phyloP scores from a whole-genome alignment of 2,113 vertebrate species.

The Oceanites oceanicus region DNA sequence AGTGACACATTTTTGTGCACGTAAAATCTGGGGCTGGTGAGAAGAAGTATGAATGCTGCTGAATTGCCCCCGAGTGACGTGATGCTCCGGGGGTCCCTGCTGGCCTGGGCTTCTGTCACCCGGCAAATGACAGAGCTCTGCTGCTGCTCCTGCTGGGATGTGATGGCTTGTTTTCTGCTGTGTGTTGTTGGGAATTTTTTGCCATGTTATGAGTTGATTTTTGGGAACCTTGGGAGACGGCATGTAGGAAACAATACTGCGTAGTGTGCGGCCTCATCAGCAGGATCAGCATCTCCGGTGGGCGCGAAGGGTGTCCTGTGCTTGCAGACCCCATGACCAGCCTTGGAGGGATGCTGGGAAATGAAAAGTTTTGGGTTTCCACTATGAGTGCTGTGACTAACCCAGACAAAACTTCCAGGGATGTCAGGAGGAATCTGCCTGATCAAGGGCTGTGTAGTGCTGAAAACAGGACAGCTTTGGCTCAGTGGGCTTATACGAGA shows the following conservation, averaged over 20 bases:
- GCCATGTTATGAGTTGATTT: background rate
- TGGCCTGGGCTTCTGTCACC: background rate
- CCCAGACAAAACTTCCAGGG: background rate
- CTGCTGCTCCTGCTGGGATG: background rate
- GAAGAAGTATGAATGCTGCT: background rate
- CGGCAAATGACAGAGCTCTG: background rate
- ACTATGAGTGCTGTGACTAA: background rate
- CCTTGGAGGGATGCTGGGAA: background rate
- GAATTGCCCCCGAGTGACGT: fast-evolving
- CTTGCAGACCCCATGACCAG: background rate
- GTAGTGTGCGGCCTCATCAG: background rate
- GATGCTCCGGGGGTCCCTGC: background rate
- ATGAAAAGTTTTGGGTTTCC: background rate
- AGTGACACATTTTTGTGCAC: background rate
- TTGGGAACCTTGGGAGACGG: background rate
- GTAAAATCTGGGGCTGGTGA: background rate
- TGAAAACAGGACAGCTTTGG: background rate
- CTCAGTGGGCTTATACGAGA: background rate
- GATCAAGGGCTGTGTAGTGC: background rate
- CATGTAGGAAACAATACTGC: background rate
- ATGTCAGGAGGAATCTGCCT: background rate
- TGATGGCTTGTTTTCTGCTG: background rate
- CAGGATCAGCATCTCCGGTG: background rate
- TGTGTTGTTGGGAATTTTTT: background rate
- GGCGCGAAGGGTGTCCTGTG: fast-evolving